Conservation (phyloP, 1,140 invertebrate genomes). For the Drosophila ambigua region DNA sequence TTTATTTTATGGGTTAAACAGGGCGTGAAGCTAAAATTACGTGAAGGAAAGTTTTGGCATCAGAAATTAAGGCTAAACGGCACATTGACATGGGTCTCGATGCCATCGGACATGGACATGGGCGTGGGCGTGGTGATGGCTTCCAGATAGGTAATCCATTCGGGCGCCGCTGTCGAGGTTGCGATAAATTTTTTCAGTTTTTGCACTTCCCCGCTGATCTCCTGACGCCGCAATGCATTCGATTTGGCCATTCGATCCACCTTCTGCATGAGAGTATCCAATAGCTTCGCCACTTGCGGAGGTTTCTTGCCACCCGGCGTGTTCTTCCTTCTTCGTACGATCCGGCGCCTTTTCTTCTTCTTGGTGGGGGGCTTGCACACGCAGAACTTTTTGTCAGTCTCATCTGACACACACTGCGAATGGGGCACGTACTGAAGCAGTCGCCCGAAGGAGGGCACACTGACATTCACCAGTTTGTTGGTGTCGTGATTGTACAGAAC, state of each 20-base stretch:
- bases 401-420: neutral
- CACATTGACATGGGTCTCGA: neutral
- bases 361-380: neutral
- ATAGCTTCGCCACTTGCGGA: neutral
- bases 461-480: neutral
- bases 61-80: constrained; percentile 9
- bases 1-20: constrained; percentile 2
- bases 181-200: no score
- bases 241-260: neutral
- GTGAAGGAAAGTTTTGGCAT: constrained; percentile 15
- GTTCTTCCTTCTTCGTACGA: neutral
- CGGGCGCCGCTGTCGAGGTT: neutral
- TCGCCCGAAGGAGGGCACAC: neutral
- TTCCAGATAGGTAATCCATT: neutral
- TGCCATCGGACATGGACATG: no score
- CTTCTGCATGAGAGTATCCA: neutral
- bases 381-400: neutral
- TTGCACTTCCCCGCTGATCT: neutral
- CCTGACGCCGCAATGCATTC: no score
- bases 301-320: no score
- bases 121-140: no score
- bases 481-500: constrained; percentile 5
- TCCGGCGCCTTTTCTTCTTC: neutral
- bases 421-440: neutral
- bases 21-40: no score